Percentiles rank a stretch among this genome's conserved stretches.
Evolutionary conservation across 2,797 vertebrate genomes (phyloP).

Genomic region (Syndactyla subalaris): DNA sequence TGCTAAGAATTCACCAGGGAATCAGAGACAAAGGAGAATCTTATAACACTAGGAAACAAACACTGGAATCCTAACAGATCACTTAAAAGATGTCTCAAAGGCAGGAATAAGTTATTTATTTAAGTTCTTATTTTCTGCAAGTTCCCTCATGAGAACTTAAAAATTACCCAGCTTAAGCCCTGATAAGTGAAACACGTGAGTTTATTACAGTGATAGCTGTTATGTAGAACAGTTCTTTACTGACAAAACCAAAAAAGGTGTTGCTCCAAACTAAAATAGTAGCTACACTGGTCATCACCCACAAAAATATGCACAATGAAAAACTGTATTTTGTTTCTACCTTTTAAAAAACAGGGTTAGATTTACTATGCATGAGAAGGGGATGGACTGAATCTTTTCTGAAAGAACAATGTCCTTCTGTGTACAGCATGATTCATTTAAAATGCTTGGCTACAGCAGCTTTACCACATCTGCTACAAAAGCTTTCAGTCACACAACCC

Average conservation of each 20-base stretch:
- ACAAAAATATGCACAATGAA: background rate
- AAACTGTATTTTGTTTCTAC: background rate
- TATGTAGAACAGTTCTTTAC: background rate
- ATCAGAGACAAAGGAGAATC: background rate
- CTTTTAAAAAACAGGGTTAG: background rate
- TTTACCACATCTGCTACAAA: background rate
- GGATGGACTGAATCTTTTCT: background rate
- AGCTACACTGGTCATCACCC: background rate
- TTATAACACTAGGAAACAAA: background rate
- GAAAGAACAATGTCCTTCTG: background rate
- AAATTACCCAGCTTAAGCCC: background rate
- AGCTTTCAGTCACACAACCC: background rate
- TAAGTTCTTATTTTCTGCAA: background rate
- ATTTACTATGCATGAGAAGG: background rate
- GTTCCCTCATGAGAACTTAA: background rate
- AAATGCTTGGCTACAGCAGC: background rate
- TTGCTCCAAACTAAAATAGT: background rate
- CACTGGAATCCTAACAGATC: background rate
- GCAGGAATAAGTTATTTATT: background rate
- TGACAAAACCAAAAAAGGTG: background rate
- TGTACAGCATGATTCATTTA: background rate
- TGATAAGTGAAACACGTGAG: background rate
- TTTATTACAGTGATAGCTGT: background rate
- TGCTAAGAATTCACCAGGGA: constrained; percentile 22
- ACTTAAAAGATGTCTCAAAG: background rate